Conservation (phyloP, 2,888 invertebrate genomes). For the Anoplius nigerrimus region DNA sequence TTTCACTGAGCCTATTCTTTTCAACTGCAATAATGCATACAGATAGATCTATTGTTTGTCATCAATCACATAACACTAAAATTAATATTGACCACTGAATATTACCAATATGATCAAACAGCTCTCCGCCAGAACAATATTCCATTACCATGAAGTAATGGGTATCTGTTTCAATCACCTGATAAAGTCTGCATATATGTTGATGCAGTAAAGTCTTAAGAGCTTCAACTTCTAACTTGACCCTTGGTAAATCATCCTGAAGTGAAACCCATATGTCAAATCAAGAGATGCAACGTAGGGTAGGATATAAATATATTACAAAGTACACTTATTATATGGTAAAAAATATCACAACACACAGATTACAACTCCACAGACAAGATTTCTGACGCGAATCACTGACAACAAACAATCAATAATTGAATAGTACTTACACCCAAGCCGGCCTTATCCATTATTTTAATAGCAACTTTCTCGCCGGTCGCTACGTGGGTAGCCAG, state of each 20-base stretch:
- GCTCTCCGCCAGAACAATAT: slow-evolving; percentile 88
- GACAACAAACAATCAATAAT: too few relatives aligned
- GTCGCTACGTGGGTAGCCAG: slow-evolving; percentile 86
- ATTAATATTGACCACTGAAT: not conserved
- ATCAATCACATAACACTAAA: not conserved
- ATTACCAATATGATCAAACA: slow-evolving; percentile 87
- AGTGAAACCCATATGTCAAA: slow-evolving; percentile 32
- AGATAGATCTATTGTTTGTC: not conserved
- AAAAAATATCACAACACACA: too few relatives aligned
- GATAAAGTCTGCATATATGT: slow-evolving; percentile 86
- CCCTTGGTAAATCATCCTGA: slow-evolving; percentile 83
- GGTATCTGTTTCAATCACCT: slow-evolving; percentile 85
- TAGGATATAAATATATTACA: too few relatives aligned
- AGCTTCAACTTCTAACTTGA: slow-evolving; percentile 84
- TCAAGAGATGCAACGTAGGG: not conserved
- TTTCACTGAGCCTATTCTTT: slow-evolving; percentile 82
- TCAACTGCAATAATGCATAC: slow-evolving; percentile 77
- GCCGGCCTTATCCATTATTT: slow-evolving; percentile 86
- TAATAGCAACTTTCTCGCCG: slow-evolving; percentile 88
- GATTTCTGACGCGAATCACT: not conserved
- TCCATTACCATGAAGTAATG: slow-evolving; percentile 88
- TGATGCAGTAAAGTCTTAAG: slow-evolving; percentile 83
- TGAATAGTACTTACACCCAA: slow-evolving; percentile 79
- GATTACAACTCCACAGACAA: not conserved
- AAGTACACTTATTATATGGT: too few relatives aligned